Base-by-base conservation (phyloP, 2,113 vertebrate species). In the Carassius carassius region DNA sequence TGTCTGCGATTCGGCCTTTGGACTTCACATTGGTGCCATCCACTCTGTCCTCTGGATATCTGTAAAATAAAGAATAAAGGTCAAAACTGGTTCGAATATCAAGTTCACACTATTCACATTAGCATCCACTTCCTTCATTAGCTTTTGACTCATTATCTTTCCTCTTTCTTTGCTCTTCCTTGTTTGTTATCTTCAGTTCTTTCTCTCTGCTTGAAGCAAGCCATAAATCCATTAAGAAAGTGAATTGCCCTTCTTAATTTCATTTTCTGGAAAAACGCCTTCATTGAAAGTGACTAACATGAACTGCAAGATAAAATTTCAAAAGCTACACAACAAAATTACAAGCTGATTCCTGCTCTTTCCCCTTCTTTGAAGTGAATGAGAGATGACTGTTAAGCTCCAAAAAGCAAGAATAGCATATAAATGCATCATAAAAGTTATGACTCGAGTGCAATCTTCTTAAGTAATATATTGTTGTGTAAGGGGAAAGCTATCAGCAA, bases 1-100 rank as follows among this genome's bases (percentile, higher is more conserved):
- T 94, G 87, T 92, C 93, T 0, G 90, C 79, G 35, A 95, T 90
- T 58, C 78, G 79, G 23, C 91, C 84, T 8, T 9, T 2, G 9
- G 86, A 41, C 25, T 93, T 92, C 1, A 56, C 17, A 32, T 88
- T 89, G 5, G 87, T 86, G 0, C 73, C 74, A 0, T 47, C 58
- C 82, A 89, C 90, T 87, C 85, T 86, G n/a, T 54, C 19, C 10
- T 88, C 73, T 1, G 81, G 62, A 74, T 3, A 23, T 87, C 93
- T 94, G 92, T 63, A 77, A 81, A 82, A 79, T 2, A 29, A 73
- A 84, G 13, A 51, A 54, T 10, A 23, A 74, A 74, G n/a, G 72
- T 49, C 72, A 54, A 54, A 54, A 54, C 49, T 51, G 49, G 49
- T 16, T 16, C 1, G 49, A 51, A 51, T 51, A 17, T 54, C 21